Evolutionary conservation across 1,140 invertebrate species (phyloP).

Genomic region (Pachypeltis micranthus): DNA sequence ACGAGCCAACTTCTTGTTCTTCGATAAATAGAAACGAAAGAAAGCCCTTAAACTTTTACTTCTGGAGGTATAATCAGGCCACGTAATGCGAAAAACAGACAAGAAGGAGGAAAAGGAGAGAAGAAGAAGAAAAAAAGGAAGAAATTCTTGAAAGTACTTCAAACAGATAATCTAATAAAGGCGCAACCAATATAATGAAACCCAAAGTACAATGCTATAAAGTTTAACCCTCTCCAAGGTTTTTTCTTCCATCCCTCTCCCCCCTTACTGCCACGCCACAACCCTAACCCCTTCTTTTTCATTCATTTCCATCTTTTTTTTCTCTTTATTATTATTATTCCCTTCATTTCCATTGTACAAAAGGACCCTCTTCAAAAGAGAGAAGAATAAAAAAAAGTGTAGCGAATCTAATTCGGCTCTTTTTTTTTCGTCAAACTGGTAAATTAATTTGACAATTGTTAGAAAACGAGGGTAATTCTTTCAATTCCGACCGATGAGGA

Average conservation of each 20-base stretch:
- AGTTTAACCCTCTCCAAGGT: neutral
- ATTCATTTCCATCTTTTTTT: neutral
- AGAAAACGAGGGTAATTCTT: too few species aligned
- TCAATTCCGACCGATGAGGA: too few species aligned
- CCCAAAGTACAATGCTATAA: neutral
- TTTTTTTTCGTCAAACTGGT: too few species aligned
- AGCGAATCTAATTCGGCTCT: too few species aligned
- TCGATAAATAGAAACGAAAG: neutral
- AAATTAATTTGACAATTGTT: too few species aligned
- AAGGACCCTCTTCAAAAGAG: too few species aligned
- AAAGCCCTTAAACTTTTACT: neutral
- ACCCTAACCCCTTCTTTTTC: neutral
- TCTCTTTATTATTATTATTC: neutral
- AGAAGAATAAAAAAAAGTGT: neutral
- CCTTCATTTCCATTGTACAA: neutral
- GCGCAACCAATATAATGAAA: neutral
- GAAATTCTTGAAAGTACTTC: neutral
- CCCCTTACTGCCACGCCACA: too few species aligned
- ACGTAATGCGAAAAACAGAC: neutral
- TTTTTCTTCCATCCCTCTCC: too few species aligned
- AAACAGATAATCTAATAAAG: neutral
- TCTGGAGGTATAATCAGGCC: neutral
- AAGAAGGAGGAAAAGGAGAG: neutral
- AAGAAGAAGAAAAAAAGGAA: neutral
- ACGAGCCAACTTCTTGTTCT: neutral